Base-by-base conservation (phyloP, 2,113 vertebrate genomes). In the Anolis sagrei region DNA sequence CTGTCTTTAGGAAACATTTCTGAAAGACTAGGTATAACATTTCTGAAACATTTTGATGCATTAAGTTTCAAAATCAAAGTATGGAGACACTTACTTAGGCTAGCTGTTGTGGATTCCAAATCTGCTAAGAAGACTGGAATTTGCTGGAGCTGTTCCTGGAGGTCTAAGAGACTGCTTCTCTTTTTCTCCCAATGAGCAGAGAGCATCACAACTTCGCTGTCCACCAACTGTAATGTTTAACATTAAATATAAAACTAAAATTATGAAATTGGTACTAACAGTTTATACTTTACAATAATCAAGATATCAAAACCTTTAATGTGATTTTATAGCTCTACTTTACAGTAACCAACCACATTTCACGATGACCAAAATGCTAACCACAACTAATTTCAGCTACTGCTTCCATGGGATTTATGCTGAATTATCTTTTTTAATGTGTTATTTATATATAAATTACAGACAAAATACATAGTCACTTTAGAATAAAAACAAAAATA, bases 121-220 rank as follows among this genome's bases (percentile, higher is more conserved):
- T 98, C 97, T 6, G 94, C 93, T 79, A 98, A 92, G 69, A 99
- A 97, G 0, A 80, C 92, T 0, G 98, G 98, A 21, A 99, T 93
- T 92, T 96, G 97, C 54, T 97, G 97, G 13, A 99, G 97, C 73
- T 99, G 98, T 79, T 97, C 97, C 88, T 98, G 97, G 6, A 99
- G 94, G 48, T 98, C 96, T 0, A 91, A 51, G 62, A 99, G 92
- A 54, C 97, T 96, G 0, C 90, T 93, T 91, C 92, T 96, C 90
- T 97, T 98, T 89, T 95, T 98, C 92, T 99, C 98, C 98, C 98
- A 99, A 44, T 98, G 97, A 0, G 97, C 98, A 1, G 98, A 98
- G 6, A 99, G 96, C 98, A 99, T 98, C 75, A 99, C 98, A 82
- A 98, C 96, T 91, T 99, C 97, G 8, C 98, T 98, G 83, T 99